A percentile compares a stretch with the other conserved stretches of the same genome.
phyloP scores from a whole-genome alignment of 2,888 invertebrate genomes.

The Nomada fabriciana region DNA sequence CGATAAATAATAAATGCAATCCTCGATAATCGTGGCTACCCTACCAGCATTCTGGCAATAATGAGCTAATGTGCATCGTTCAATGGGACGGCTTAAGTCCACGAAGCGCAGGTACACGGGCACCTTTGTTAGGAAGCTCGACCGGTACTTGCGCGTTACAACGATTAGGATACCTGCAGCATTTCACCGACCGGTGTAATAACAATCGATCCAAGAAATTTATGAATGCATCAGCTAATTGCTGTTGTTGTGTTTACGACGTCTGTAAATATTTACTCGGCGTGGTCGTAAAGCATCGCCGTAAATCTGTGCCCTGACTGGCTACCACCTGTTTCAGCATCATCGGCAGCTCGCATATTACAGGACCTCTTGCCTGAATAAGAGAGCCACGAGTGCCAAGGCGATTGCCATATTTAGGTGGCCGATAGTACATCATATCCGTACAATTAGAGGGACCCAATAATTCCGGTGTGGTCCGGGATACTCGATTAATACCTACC shows the following conservation, averaged over 20 bases:
- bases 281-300: slow-evolving; percentile 36
- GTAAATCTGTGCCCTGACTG: slow-evolving; percentile 33
- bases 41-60: no score
- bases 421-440: slow-evolving; percentile 7
- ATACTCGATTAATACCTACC: slow-evolving; percentile 45
- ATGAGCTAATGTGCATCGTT: no score
- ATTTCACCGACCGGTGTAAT: slow-evolving; percentile 14
- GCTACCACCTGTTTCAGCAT: slow-evolving; percentile 26
- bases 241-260: slow-evolving; percentile 45
- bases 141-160: not conserved
- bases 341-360: slow-evolving; percentile 47
- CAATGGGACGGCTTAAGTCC: no score
- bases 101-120: no score
- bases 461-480: slow-evolving; percentile 14
- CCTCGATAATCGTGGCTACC: no score
- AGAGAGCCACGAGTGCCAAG: slow-evolving; percentile 15
- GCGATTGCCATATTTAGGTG: slow-evolving; percentile 22
- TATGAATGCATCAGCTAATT: slow-evolving; percentile 53
- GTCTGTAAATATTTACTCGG: slow-evolving; percentile 56
- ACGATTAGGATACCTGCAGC: slow-evolving; percentile 19
- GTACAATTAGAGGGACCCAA: slow-evolving; percentile 26
- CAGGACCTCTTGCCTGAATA: not conserved
- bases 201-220: slow-evolving; percentile 39
- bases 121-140: not conserved
- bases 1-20: no score